A percentile compares a stretch with the other conserved stretches of the same genome.
Evolutionary conservation across 2,888 invertebrate species (phyloP).

Genomic region (Melanostoma scalare): DNA sequence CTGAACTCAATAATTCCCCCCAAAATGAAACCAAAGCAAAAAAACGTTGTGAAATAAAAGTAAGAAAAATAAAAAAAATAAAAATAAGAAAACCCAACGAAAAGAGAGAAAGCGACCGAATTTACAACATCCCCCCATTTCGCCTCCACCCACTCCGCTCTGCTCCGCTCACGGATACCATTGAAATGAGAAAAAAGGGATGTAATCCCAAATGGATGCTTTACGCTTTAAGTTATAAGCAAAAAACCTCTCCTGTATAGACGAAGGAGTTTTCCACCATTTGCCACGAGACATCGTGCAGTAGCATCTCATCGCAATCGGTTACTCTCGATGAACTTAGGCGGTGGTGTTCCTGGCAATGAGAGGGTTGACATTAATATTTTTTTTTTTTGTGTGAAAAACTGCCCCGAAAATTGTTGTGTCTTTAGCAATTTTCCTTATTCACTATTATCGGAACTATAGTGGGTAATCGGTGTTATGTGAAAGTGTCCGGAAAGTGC

Average conservation of each 20-base stretch:
- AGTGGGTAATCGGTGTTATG: neutral
- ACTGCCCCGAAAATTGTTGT: conserved; percentile 36
- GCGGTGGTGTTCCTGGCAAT: conserved; percentile 66
- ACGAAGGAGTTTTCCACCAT: conserved; percentile 70
- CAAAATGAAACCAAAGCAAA: conserved; percentile 14
- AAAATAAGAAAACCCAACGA: conserved; percentile 37
- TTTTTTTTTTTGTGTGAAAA: conserved; percentile 26
- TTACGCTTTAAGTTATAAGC: conserved; percentile 68
- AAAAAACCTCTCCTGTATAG: conserved; percentile 69
- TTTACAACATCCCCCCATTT: conserved; percentile 49
- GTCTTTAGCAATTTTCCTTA: conserved; percentile 27
- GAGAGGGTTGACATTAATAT: conserved; percentile 43
- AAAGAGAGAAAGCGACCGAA: conserved; percentile 64
- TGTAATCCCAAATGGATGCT: conserved; percentile 73
- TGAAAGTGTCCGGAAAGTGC: conserved; percentile 1
- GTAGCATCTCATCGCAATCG: conserved; percentile 70
- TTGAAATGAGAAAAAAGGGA: conserved; percentile 64
- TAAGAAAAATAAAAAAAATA: conserved; percentile 8
- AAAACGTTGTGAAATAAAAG: conserved; percentile 5
- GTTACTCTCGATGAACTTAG: conserved; percentile 69
- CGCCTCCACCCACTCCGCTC: conserved; percentile 16
- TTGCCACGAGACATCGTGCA: conserved; percentile 71
- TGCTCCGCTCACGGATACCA: conserved; percentile 58
- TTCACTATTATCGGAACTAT: conserved; percentile 27
- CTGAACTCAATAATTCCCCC: conserved; percentile 36